Conservation (phyloP, 2,797 vertebrate species). For the Momotus momota region DNA sequence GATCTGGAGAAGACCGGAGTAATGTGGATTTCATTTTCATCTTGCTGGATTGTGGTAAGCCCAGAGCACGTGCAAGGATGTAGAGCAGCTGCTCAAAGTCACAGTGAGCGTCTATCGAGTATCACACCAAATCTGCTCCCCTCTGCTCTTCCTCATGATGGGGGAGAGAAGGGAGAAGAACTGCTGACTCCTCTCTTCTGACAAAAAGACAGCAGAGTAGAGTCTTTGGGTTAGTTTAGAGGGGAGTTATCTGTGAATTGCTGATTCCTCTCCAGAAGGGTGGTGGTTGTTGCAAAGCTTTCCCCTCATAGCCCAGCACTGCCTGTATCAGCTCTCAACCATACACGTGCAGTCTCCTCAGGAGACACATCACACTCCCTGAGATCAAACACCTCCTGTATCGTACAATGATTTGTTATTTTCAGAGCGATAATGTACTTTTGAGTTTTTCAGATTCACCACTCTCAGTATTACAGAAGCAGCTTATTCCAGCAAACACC, state of each 20-base stretch:
- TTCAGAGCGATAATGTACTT: neutral
- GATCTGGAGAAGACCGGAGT: neutral
- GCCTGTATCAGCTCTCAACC: neutral
- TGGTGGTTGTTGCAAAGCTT: neutral
- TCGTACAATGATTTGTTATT: neutral
- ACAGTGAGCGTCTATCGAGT: neutral
- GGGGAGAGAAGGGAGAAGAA: neutral
- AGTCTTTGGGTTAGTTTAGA: neutral
- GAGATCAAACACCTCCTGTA: neutral
- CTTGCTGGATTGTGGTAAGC: neutral
- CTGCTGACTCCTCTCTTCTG: neutral
- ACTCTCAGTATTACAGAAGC: neutral
- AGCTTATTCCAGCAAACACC: neutral
- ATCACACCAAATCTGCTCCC: neutral
- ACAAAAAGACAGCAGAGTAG: neutral
- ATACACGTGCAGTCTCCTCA: neutral
- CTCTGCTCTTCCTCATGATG: neutral
- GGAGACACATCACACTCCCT: neutral
- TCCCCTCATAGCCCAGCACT: neutral
- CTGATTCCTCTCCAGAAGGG: neutral
- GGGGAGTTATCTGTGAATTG: neutral
- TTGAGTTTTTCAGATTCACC: neutral
- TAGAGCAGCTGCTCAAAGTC: neutral
- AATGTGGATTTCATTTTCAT: neutral
- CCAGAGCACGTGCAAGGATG: neutral